These are phyloP conservation scores for Lagria hirta DNA, from an alignment of 2,888 invertebrate genomes.

Conservation along the genomic window DNA sequence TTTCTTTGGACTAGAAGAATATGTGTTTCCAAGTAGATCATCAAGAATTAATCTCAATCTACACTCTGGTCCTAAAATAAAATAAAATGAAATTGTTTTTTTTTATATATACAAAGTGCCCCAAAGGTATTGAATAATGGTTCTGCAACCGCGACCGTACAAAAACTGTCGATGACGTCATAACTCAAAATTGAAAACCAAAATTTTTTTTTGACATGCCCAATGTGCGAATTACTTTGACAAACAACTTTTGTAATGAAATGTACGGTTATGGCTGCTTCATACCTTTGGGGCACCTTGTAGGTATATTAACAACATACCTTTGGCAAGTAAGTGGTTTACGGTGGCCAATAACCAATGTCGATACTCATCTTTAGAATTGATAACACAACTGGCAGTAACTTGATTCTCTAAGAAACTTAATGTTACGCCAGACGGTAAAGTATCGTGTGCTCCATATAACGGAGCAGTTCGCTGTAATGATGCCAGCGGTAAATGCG, in stretches of 20 bases:
- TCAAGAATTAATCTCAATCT: slow-evolving; percentile 73
- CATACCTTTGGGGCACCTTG: no score
- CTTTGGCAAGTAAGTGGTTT: slow-evolving; percentile 65
- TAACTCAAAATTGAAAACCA: no score
- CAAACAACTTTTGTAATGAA: no score
- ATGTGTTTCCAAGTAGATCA: slow-evolving; percentile 77
- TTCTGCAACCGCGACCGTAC: no score
- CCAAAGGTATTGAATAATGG: background rate
- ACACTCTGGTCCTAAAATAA: slow-evolving; percentile 65
- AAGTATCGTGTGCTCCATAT: slow-evolving; percentile 44
- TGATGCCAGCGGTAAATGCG: slow-evolving; percentile 47
- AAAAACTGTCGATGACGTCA: no score
- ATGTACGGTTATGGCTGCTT: no score
- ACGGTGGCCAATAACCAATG: slow-evolving; percentile 70
- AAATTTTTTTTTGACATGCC: no score
- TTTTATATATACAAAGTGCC: no score
- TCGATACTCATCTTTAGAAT: slow-evolving; percentile 71
- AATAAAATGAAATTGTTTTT: no score
- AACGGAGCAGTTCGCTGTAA: slow-evolving; percentile 49
- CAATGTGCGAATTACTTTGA: no score
- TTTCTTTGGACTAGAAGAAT: slow-evolving; percentile 61
- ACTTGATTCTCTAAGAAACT: slow-evolving; percentile 75
- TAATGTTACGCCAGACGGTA: slow-evolving; percentile 57
- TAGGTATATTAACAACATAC: no score
- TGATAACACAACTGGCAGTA: slow-evolving; percentile 67